These are phyloP conservation scores for Drosophila watanabei DNA, from an alignment of 1,140 invertebrate species.

Conservation along the genomic window DNA sequence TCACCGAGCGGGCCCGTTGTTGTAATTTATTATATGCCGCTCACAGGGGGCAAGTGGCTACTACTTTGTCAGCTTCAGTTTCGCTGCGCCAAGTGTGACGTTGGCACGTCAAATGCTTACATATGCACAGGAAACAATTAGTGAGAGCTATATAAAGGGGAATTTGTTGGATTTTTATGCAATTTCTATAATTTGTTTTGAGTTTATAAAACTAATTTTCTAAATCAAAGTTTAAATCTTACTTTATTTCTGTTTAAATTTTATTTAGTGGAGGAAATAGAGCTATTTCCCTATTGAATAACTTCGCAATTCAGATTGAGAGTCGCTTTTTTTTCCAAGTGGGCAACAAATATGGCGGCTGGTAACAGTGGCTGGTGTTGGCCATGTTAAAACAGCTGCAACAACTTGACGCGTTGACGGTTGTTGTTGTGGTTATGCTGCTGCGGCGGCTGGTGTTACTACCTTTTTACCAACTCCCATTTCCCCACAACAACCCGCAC, in stretches of 20 bases:
- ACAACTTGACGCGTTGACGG: conserved; percentile 65
- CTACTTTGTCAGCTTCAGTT: conserved; percentile 37
- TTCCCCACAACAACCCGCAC: not conserved
- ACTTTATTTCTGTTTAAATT: not conserved
- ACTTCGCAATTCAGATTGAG: not conserved
- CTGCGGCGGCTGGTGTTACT: conserved; percentile 32
- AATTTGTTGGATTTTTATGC: not conserved
- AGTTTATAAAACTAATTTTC: not conserved
- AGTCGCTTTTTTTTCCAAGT: not conserved
- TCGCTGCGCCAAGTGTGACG: conserved; percentile 57
- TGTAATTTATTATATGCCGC: conserved; percentile 76
- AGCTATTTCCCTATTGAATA: not conserved
- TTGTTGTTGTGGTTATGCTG: conserved; percentile 42
- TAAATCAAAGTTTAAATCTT: not conserved
- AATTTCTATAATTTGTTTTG: not conserved
- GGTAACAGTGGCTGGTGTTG: conserved; percentile 39
- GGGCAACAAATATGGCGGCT: conserved; percentile 48
- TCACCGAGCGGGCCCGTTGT: conserved; percentile 53
- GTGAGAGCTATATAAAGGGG: too few species aligned
- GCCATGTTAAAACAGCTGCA: conserved; percentile 68
- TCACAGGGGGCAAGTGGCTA: conserved; percentile 63
- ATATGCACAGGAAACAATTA: conserved; percentile 20
- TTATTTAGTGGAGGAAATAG: not conserved
- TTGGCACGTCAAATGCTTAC: conserved; percentile 71
- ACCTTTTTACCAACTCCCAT: conserved; percentile 14